phyloP scores from a whole-genome alignment of 2,797 vertebrate genomes.

The Simalia tracyae region DNA sequence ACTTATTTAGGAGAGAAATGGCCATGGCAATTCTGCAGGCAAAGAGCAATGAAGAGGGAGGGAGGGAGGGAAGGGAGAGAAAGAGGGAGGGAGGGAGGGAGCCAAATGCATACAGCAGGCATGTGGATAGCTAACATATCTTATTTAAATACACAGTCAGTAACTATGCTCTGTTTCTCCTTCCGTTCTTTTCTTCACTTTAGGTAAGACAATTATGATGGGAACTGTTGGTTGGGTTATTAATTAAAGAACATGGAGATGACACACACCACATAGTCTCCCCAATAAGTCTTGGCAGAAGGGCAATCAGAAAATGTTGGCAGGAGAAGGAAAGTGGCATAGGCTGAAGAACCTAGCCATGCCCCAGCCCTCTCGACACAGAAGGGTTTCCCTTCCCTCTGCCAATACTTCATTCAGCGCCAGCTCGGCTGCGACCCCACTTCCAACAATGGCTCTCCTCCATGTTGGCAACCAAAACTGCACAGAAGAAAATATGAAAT shows the following conservation, averaged over 20 bases:
- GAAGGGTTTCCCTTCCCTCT: slow-evolving; percentile 76
- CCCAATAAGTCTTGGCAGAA: slow-evolving; percentile 67
- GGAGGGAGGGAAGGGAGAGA: no score
- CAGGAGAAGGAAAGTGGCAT: slow-evolving; percentile 59
- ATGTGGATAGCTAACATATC: neutral
- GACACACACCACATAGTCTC: slow-evolving; percentile 58
- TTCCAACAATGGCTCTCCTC: slow-evolving; percentile 80
- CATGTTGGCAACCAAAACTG: slow-evolving; percentile 80
- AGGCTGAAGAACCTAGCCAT: slow-evolving; percentile 65
- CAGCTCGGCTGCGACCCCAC: slow-evolving; percentile 75
- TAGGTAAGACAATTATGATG: slow-evolving; percentile 41
- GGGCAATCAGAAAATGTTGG: slow-evolving; percentile 67
- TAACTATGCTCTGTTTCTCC: slow-evolving; percentile 22
- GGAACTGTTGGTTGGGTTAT: slow-evolving; percentile 57
- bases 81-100: neutral
- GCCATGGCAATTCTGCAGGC: no score
- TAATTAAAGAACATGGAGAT: slow-evolving; percentile 66
- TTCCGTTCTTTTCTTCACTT: slow-evolving; percentile 5
- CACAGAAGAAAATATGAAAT: slow-evolving; percentile 81
- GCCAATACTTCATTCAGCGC: slow-evolving; percentile 71
- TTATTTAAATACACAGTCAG: neutral
- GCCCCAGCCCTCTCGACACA: slow-evolving; percentile 75
- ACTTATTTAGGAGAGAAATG: neutral
- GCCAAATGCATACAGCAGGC: neutral
- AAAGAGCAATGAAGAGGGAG: neutral